A percentile compares a stretch with the other conserved stretches of the same genome.
phyloP scores from a whole-genome alignment of 2,113 vertebrate species.

The Trogon melanurus region DNA sequence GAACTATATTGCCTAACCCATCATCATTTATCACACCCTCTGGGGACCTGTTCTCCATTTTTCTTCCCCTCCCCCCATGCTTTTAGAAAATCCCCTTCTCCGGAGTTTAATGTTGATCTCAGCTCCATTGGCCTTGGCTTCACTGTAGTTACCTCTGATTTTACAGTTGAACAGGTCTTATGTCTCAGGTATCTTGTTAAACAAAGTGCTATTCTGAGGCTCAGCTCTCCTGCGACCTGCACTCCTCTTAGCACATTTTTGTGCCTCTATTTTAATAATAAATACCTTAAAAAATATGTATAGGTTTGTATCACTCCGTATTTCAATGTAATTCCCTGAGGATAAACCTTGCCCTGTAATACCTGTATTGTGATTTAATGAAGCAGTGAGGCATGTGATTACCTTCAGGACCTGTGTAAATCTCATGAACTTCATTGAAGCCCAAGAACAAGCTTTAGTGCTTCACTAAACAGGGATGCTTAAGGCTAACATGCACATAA shows the following conservation, averaged over 20 bases:
- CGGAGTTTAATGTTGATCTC: slow-evolving; percentile 40
- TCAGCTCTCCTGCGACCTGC: background rate
- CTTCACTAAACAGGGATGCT: background rate
- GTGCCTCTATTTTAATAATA: background rate
- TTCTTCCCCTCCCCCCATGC: slow-evolving; percentile 28
- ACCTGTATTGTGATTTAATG: slow-evolving; percentile 35
- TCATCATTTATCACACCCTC: slow-evolving; percentile 18
- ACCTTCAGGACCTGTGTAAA: slow-evolving; percentile 49
- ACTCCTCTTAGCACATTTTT: background rate
- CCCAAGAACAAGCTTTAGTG: background rate
- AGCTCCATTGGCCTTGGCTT: background rate
- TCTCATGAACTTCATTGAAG: slow-evolving; percentile 39
- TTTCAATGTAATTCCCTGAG: slow-evolving; percentile 24
- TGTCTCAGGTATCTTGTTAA: slow-evolving; percentile 26
- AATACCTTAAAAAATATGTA: slow-evolving; percentile 2
- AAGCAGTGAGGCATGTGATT: slow-evolving; percentile 34
- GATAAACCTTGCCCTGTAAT: background rate
- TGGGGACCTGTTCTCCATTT: slow-evolving; percentile 37
- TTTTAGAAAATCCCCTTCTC: slow-evolving; percentile 37
- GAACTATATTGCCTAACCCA: slow-evolving; percentile 49
- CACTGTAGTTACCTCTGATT: slow-evolving; percentile 25
- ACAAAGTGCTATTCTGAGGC: slow-evolving; percentile 3
- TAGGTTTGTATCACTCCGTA: background rate
- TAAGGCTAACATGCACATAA: background rate
- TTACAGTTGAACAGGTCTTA: slow-evolving; percentile 25